These are phyloP conservation scores for Nemoura dubitans DNA, from an alignment of 2,888 invertebrate species.

Conservation along the genomic window DNA sequence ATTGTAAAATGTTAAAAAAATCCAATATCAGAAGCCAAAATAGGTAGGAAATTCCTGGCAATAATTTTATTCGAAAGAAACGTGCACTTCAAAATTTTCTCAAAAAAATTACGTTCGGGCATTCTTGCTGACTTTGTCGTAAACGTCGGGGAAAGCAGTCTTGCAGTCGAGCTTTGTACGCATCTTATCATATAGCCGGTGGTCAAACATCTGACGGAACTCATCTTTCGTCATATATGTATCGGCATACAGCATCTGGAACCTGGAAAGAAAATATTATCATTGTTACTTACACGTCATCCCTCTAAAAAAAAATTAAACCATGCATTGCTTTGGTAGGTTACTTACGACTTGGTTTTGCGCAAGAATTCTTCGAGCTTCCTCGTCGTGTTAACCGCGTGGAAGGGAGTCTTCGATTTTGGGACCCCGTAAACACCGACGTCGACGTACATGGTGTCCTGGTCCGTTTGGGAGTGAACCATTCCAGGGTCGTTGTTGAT, in stretches of 20 bases:
- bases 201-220: constrained; percentile 83
- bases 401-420: constrained; percentile 65
- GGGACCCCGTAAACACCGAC: constrained; percentile 85
- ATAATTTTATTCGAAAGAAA: background rate
- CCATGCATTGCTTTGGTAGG: background rate
- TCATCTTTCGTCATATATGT: constrained; percentile 78
- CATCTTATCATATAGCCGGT: constrained; percentile 75
- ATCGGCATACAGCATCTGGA: constrained; percentile 88
- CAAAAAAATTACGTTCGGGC: constrained; percentile 59
- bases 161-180: constrained; percentile 68
- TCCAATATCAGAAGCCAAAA: background rate
- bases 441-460: constrained; percentile 76
- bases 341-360: constrained; percentile 67
- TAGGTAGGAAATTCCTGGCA: background rate
- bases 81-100: constrained; percentile 16
- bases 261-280: constrained; percentile 60
- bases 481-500: constrained; percentile 76
- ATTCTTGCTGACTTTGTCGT: constrained; percentile 74
- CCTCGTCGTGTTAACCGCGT: constrained; percentile 72
- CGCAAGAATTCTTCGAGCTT: constrained; percentile 76
- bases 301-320: no score
- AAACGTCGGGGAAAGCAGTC: constrained; percentile 82
- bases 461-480: constrained; percentile 66
- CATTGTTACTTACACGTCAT: background rate
- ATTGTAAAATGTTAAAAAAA: background rate